Percentiles rank a stretch among this genome's conserved stretches.
Evolutionary conservation across 2,797 vertebrate species (phyloP).

Genomic region (Cossypha caffra): DNA sequence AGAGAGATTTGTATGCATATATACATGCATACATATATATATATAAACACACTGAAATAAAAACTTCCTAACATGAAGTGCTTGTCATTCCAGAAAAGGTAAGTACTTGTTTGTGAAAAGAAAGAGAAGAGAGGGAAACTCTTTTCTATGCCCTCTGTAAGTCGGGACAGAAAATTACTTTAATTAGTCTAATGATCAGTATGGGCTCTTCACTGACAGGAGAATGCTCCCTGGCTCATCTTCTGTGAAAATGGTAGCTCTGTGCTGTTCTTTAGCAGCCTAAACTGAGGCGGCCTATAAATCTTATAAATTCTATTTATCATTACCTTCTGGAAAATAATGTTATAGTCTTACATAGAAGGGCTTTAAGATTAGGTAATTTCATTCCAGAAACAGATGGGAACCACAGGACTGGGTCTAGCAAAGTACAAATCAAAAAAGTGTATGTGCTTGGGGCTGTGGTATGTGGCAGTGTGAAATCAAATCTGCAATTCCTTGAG

Average conservation of each 20-base stretch:
- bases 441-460: neutral
- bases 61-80: neutral
- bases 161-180: neutral
- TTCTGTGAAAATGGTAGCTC: neutral
- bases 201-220: neutral
- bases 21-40: neutral
- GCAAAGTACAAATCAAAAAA: neutral
- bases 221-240: neutral
- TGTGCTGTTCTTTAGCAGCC: neutral
- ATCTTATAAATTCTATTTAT: neutral
- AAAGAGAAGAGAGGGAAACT: neutral
- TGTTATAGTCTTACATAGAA: neutral
- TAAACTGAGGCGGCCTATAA: neutral
- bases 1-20: neutral
- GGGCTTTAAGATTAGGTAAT: neutral
- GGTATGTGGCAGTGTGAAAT: neutral
- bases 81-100: neutral
- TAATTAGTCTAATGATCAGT: neutral
- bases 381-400: slow-evolving; percentile 10
- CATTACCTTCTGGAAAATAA: neutral
- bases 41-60: neutral
- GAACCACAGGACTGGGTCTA: neutral
- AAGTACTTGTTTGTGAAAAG: neutral
- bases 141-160: neutral
- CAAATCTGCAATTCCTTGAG: neutral